Percentiles rank a stretch among this genome's conserved stretches.
Evolutionary conservation across 2,797 vertebrate genomes (phyloP).

Genomic region (Furcifer pardalis): DNA sequence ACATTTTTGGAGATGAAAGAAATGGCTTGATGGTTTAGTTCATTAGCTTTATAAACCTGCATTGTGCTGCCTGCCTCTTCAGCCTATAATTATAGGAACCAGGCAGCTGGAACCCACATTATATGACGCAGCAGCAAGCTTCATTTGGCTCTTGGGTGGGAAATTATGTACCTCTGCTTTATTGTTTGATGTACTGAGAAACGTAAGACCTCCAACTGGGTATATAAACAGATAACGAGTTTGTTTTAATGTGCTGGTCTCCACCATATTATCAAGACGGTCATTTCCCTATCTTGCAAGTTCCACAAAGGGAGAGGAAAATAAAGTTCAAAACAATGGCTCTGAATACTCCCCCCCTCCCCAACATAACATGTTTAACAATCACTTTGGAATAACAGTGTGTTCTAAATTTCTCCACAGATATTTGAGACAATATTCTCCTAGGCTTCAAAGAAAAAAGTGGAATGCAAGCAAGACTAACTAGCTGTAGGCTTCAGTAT

Average conservation of each 20-base stretch:
- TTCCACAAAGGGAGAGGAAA: constrained; percentile 44
- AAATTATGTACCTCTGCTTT: constrained; percentile 36
- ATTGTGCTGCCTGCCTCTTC: constrained; percentile 19
- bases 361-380: not conserved
- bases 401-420: not conserved
- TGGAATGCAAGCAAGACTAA: not conserved
- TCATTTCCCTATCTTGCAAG: constrained; percentile 42
- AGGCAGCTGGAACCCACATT: constrained; percentile 54
- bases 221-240: constrained; percentile 64
- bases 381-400: constrained; percentile 32
- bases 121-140: constrained; percentile 52
- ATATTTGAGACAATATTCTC: constrained; percentile 23
- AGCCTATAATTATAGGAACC: constrained; percentile 21
- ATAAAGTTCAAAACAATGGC: constrained; percentile 52
- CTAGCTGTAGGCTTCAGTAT: not conserved
- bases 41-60: constrained; percentile 38
- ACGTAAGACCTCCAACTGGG: constrained; percentile 50
- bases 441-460: not conserved
- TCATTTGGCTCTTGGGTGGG: constrained; percentile 56
- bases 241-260: constrained; percentile 53
- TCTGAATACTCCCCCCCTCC: constrained; percentile 2
- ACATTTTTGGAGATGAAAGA: constrained; percentile 32
- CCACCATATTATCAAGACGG: constrained; percentile 51
- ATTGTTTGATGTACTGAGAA: constrained; percentile 52
- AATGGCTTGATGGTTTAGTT: not conserved